Conservation (phyloP, 2,888 invertebrate species). For the Acanthosepion esculentum region DNA sequence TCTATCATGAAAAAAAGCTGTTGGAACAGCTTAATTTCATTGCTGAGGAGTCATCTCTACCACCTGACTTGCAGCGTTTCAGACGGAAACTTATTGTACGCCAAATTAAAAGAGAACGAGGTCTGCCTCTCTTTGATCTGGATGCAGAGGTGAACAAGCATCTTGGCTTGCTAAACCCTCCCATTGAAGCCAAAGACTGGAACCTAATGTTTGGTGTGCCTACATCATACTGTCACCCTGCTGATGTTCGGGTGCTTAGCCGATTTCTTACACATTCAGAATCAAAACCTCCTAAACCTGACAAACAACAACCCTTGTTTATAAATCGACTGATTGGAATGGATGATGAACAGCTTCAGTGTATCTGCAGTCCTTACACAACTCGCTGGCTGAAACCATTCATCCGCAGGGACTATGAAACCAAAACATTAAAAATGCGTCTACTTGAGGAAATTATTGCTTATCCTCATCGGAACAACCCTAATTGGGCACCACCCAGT, state of each 20-base stretch:
- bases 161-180: neutral
- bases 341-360: slow-evolving; percentile 71
- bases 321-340: slow-evolving; percentile 72
- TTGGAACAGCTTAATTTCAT: slow-evolving; percentile 67
- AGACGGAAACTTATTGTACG: slow-evolving; percentile 80
- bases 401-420: slow-evolving; percentile 83
- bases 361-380: slow-evolving; percentile 76
- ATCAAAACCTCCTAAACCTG: slow-evolving; percentile 50
- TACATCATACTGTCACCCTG: slow-evolving; percentile 24
- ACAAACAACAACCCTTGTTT: slow-evolving; percentile 66
- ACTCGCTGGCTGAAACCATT: slow-evolving; percentile 84
- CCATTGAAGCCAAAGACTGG: slow-evolving; percentile 38
- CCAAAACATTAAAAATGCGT: slow-evolving; percentile 83
- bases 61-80: slow-evolving; percentile 75
- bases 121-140: slow-evolving; percentile 79
- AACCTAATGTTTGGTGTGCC: neutral
- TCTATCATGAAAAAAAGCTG: slow-evolving; percentile 77
- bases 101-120: slow-evolving; percentile 78
- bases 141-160: slow-evolving; percentile 73
- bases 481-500: slow-evolving; percentile 75
- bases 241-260: slow-evolving; percentile 33
- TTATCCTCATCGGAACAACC: slow-evolving; percentile 75
- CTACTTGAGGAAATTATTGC: slow-evolving; percentile 80
- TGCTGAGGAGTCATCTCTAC: slow-evolving; percentile 59
- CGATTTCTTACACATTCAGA: slow-evolving; percentile 51